Base-by-base conservation (phyloP, 2,888 invertebrate species). In the Patella depressa region DNA sequence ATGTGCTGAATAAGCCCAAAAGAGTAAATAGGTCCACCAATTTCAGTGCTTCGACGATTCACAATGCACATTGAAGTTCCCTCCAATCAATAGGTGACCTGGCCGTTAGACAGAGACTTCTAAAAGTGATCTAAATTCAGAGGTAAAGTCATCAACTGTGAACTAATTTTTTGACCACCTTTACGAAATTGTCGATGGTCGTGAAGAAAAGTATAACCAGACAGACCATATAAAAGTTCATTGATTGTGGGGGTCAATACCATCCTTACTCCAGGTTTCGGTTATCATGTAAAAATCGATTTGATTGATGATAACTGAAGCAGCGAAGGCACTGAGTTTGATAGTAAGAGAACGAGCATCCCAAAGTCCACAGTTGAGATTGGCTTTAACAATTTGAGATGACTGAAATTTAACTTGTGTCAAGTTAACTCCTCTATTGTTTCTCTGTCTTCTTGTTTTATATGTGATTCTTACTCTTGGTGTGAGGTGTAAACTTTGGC, bases 291-390 rank as follows among this genome's bases (percentile, higher is more conserved):
- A 59, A 59, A 59, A 59, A 19, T 59, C 59, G 19, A 59, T 59
- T 59, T 59, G n/a, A 75, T 12, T 53, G 85, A n/a, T 82, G 82
- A 34, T 34, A 34, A 34, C 34, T 34, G 34, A 34, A 34, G 34
- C 4, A 4, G 34, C 3, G 34, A 34, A 34, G 34, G 34, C 34
- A 4, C 34, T 4, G 34, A 57, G 57, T 57, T 57, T 57, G 17
- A 4, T 57, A 4, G 5, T 57, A 57, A 57, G 57, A 17, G 57
- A 57, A 2, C 57, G 14, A n/a, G 57, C 4, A 17, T 57, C 5
- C 57, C 57, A 57, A 17, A 57, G 57, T 57, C 57, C 57, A 57
- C 57, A 57, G 57, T 57, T 57, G 14, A 57, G 57, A 57, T 57
- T 57, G 14, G 17, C 2, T 4, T 57, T 57, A 57, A 57, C 57